phyloP scores from a whole-genome alignment of 2,888 invertebrate species.

The Tachystola acroxantha region DNA sequence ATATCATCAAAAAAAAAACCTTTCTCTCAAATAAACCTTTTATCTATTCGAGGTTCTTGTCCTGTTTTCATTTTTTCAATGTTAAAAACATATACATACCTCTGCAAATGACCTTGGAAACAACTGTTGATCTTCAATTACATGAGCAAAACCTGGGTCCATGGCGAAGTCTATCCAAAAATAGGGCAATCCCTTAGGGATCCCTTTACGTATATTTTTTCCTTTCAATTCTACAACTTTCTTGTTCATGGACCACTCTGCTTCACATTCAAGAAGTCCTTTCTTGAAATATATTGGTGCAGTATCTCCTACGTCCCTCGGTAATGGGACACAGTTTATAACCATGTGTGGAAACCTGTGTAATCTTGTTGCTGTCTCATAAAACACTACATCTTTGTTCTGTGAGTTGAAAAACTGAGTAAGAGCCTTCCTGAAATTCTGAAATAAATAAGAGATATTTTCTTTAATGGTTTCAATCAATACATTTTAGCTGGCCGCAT shows the following conservation, averaged over 20 bases:
- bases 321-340: conserved; percentile 93
- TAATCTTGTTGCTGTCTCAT: conserved; percentile 89
- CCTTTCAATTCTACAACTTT: conserved; percentile 81
- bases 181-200: conserved; percentile 97
- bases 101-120: conserved; percentile 95
- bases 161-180: conserved; percentile 96
- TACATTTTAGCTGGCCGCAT: too few species aligned
- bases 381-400: conserved; percentile 91
- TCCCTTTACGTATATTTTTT: conserved; percentile 86
- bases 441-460: too few species aligned
- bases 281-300: conserved; percentile 99
- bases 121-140: conserved; percentile 93
- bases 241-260: conserved; percentile 97
- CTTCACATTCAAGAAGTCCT: conserved; percentile 95
- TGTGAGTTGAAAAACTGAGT: conserved; percentile 86
- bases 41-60: too few species aligned
- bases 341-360: conserved; percentile 89
- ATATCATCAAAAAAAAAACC: too few species aligned
- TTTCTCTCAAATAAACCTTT: too few species aligned
- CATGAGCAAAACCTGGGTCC: conserved; percentile 95
- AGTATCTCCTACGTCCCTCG: conserved; percentile 89
- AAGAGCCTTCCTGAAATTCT: conserved; percentile 87
- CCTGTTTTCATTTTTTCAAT: not conserved
- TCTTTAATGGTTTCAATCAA: too few species aligned
- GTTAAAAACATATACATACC: conserved; percentile 58